Percentiles rank a stretch among this genome's conserved stretches.
These are phyloP conservation scores for Formica exsecta DNA, from an alignment of 1,140 invertebrate genomes.

Conservation along the genomic window DNA sequence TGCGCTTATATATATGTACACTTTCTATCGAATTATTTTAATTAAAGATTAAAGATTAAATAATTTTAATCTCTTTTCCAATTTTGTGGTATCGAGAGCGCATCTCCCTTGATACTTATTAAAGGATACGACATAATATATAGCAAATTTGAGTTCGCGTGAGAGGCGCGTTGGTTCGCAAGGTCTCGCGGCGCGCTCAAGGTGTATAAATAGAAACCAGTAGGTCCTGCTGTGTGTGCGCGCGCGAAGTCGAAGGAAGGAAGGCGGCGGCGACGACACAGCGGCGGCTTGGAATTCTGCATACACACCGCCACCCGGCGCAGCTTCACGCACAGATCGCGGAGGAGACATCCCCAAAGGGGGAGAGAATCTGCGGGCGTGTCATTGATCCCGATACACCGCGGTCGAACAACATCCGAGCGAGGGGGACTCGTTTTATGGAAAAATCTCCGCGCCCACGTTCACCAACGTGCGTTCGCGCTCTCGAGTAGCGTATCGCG, in stretches of 20 bases:
- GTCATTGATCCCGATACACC: slow-evolving; percentile 82
- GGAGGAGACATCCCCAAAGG: slow-evolving; percentile 68
- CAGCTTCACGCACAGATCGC: slow-evolving; percentile 76
- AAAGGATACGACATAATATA: neutral
- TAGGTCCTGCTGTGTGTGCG: slow-evolving; percentile 80
- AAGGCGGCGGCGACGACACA: slow-evolving; percentile 76
- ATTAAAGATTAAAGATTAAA: too few relatives aligned
- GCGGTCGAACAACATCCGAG: slow-evolving; percentile 71
- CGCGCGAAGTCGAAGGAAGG: slow-evolving; percentile 73
- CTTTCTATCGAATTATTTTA: neutral
- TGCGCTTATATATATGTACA: too few relatives aligned
- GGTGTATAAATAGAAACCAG: slow-evolving; percentile 84
- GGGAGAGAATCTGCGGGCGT: slow-evolving; percentile 78
- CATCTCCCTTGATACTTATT: too few relatives aligned
- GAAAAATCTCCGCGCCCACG: slow-evolving; percentile 78
- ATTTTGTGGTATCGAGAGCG: neutral
- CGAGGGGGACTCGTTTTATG: slow-evolving; percentile 66
- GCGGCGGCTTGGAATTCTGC: slow-evolving; percentile 79
- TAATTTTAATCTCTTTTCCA: too few relatives aligned
- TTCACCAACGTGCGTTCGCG: slow-evolving; percentile 49
- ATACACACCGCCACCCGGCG: slow-evolving; percentile 72
- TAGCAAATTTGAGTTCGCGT: slow-evolving; percentile 21
- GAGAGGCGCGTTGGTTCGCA: slow-evolving; percentile 65
- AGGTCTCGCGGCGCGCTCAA: slow-evolving; percentile 73
- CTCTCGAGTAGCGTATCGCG: slow-evolving; percentile 21